phyloP scores from a whole-genome alignment of 2,113 vertebrate genomes.

The Cinclus mexicanus region DNA sequence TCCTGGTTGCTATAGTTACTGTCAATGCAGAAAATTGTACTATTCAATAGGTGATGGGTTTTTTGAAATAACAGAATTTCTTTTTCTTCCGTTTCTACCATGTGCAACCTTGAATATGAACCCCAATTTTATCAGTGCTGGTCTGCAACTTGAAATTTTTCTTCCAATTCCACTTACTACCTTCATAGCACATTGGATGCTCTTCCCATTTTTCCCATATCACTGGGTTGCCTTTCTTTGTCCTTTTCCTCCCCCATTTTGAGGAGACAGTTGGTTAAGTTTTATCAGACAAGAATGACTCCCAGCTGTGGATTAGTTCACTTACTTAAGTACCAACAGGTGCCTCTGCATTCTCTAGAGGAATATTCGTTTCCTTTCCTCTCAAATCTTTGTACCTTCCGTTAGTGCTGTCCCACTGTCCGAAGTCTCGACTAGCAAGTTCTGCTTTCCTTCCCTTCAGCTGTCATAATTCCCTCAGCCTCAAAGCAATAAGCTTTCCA shows the following conservation, averaged over 20 bases:
- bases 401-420: rapidly evolving
- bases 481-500: not conserved
- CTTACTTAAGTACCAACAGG: not conserved
- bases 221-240: not conserved
- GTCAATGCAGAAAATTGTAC: not conserved
- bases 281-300: not conserved
- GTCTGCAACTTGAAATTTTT: not conserved
- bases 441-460: not conserved
- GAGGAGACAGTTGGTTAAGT: not conserved
- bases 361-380: not conserved
- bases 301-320: not conserved
- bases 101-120: not conserved
- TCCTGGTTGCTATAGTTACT: slow-evolving; percentile 31
- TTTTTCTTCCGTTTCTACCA: not conserved
- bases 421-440: not conserved
- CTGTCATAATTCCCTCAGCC: not conserved
- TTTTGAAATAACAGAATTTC: not conserved
- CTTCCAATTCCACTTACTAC: not conserved
- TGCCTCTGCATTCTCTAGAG: not conserved
- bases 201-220: not conserved
- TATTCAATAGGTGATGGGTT: not conserved
- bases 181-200: rapidly evolving
- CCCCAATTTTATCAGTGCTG: not conserved
- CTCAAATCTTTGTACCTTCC: not conserved
- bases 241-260: rapidly evolving